Evolutionary conservation across 2,797 vertebrate species (phyloP), one percentile per base, ranked within the genome.

Genomic region (Sciaenops ocellatus): DNA sequence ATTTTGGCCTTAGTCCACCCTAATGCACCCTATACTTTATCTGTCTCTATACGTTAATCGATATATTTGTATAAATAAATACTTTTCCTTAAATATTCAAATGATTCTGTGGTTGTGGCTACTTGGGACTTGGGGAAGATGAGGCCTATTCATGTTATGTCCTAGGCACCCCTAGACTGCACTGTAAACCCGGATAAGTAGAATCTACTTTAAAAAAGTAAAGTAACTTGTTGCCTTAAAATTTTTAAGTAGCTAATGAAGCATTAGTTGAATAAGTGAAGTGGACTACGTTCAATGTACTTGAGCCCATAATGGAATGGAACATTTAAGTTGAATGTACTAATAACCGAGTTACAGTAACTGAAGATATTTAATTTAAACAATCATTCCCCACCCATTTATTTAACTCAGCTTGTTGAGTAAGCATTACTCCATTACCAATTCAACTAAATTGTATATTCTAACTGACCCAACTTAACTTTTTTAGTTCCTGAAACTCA

Each of bases 321-420:
- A 65, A 65, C 46, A 65, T 65, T 50, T 50, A 64, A 64, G 44
- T 64, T 64, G 62, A 65, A 65, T 65, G 18, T 20, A 65, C 62
- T 65, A 65, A 47, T 48, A 50, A 65, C 44, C 10, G 6, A 60
- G 9, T 65, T 65, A 62, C 60, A 62, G 17, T 62, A 26, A 56
- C 54, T 56, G 54, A 56, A 56, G 60, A 62, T 26, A 28, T 15
- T 56, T 28, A 55, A 24, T 28, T 55, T 55, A 55, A 26, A 55
- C 52, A 55, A 55, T 55, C 52, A 26, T 55, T 55, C 52, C 24
- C 52, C 38, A 38, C 38, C 51, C 17, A 42, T 44, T 62, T n/a
- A 44, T 42, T 42, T 8, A 42, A 42, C 38, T 62, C 60, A 46
- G 6, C 54, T 28, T 55, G 24, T 55, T 55, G 16, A 55, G 46